Conservation (phyloP, 2,113 vertebrate species). For the Probosciger aterrimus region DNA sequence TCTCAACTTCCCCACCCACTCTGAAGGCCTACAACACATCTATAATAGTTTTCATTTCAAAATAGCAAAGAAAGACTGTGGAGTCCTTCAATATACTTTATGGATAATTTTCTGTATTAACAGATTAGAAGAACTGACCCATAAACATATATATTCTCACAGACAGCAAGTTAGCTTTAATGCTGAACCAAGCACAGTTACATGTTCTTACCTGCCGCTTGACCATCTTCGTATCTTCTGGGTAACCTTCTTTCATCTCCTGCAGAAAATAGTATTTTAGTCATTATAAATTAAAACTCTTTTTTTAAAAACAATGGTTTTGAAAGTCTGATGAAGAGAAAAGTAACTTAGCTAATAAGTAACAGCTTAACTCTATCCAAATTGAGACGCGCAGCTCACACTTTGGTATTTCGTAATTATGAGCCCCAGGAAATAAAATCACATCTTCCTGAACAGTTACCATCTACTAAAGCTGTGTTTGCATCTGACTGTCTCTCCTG, state of each 20-base stretch:
- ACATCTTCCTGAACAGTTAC: neutral
- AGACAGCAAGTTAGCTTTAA: neutral
- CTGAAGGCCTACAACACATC: neutral
- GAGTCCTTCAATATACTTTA: neutral
- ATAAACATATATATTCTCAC: neutral
- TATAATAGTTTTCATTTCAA: neutral
- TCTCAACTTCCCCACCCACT: neutral
- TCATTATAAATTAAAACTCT: constrained; percentile 26
- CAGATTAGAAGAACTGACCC: neutral
- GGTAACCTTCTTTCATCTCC: constrained; percentile 79
- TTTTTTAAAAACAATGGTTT: neutral
- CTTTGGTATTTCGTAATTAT: neutral
- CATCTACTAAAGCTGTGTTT: neutral
- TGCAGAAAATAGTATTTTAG: constrained; percentile 61
- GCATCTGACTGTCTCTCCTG: neutral
- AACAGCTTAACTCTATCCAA: neutral
- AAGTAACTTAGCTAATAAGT: neutral
- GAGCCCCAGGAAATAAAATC: neutral
- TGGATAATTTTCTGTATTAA: neutral
- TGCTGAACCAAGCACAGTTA: neutral
- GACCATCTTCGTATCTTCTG: constrained; percentile 78
- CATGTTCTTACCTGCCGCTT: constrained; percentile 72
- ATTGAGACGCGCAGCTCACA: neutral
- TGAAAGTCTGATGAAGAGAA: neutral
- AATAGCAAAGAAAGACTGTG: neutral